A percentile compares a stretch with the other conserved stretches of the same genome.
phyloP scores from a whole-genome alignment of 2,113 vertebrate species.

The Trematomus loennbergii region DNA sequence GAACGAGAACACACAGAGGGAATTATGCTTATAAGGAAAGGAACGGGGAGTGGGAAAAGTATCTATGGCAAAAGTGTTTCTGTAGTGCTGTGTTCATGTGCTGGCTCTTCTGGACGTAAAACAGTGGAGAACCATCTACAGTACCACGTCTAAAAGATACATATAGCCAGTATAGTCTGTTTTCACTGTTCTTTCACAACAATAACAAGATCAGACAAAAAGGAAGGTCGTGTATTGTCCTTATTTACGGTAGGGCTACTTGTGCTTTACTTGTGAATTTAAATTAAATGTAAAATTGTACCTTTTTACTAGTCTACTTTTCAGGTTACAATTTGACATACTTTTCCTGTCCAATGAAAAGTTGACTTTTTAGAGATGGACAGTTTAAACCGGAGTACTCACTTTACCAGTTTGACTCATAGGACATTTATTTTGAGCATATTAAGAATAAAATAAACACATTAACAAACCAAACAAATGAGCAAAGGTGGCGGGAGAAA shows the following conservation, averaged over 20 bases:
- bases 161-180: too few relatives aligned
- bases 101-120: background rate
- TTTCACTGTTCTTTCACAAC: background rate
- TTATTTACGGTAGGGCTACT: too few relatives aligned
- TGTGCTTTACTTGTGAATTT: too few relatives aligned
- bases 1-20: constrained; percentile 1
- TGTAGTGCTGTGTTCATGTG: background rate
- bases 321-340: too few relatives aligned
- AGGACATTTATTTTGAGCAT: background rate
- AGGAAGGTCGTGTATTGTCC: too few relatives aligned
- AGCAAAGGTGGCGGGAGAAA: background rate
- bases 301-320: too few relatives aligned
- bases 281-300: too few relatives aligned
- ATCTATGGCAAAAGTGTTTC: background rate
- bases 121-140: background rate
- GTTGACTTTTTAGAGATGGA: too few relatives aligned
- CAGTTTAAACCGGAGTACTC: too few relatives aligned
- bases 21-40: background rate
- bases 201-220: background rate
- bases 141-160: background rate
- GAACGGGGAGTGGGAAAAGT: background rate
- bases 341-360: too few relatives aligned
- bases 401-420: too few relatives aligned
- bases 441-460: background rate
- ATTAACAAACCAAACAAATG: background rate